Percentiles rank a stretch among this genome's conserved stretches.
Conservation (phyloP, 2,113 vertebrate species). For the Phainopepla nitens region DNA sequence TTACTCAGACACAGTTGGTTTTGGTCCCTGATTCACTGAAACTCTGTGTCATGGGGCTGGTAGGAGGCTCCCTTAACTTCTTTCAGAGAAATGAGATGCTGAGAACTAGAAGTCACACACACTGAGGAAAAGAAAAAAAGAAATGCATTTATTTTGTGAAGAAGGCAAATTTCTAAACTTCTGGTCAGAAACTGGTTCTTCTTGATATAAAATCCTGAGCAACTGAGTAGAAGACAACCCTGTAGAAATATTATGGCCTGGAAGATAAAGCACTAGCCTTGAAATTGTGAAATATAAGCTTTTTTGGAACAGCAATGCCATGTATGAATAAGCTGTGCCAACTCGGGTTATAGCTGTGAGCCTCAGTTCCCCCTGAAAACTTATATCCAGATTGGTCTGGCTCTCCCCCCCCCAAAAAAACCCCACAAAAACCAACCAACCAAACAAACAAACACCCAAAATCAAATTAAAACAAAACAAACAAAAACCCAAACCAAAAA, state of each 20-base stretch:
- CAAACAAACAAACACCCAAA: background rate
- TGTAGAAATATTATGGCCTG: background rate
- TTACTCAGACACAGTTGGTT: background rate
- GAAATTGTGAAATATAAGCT: background rate
- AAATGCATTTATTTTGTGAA: background rate
- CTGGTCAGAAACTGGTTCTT: background rate
- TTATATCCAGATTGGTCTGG: background rate
- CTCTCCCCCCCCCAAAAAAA: background rate
- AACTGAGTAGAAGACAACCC: background rate
- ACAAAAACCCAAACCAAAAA: background rate
- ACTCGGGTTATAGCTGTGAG: background rate
- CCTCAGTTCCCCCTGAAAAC: background rate
- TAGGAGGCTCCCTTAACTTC: background rate
- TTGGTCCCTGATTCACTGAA: background rate
- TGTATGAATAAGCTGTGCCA: background rate
- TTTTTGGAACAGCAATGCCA: background rate
- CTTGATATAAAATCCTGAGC: background rate
- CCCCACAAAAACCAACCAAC: too few relatives aligned
- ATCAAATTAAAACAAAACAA: background rate
- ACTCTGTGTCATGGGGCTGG: background rate
- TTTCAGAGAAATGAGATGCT: background rate
- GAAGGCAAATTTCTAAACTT: background rate
- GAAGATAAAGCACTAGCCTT: background rate
- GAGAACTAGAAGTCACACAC: background rate
- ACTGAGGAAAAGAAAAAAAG: fast-evolving